Evolutionary conservation across 2,113 vertebrate species (phyloP), one percentile per base, ranked within the genome.

Genomic region (Tyrannus savana): DNA sequence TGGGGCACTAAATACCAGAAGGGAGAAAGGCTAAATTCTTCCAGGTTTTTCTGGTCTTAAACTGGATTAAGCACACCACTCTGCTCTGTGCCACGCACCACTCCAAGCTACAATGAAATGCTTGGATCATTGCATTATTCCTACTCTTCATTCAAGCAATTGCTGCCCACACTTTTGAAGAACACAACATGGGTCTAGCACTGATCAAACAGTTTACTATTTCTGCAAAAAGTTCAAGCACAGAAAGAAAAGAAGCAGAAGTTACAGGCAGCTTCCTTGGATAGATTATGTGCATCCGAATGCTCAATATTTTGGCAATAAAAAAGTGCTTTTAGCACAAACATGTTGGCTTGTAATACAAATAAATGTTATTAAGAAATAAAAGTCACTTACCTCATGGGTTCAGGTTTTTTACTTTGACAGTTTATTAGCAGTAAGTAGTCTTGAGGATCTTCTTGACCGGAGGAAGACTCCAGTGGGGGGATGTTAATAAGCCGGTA

Each of bases 341-440:
- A 44, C 3, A 7, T 75, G 41, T 60, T 56, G 37, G 37, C 9
- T 56, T 93, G 33, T 30, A 84, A 87, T 3, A 55, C 10, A 76
- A 87, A 2, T 8, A 39, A 79, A 3, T 3, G 19, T 15, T 59
- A 59, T 13, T 25, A 75, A 25, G 16, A 42, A 71, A 53, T 59
- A 31, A 19, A 50, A 1, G 8, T 9, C 55, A 60, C 93, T 98
- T 96, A 99, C 99, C 99, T 99, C 97, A 97, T 96, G 53, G 98
- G 98, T 95, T 99, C 99, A n/a, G 99, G 99, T 96, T 99, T 99
- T 98, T 99, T 99, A 98, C 99, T 99, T 97, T 99, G 99, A 98
- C 99, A 99, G 98, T 99, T 99, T 96, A 98, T 98, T 93, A 99
- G 98, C 98, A 99, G 98, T 97, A 99, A 98, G 97, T 99, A 99